Base-by-base conservation (phyloP, 2,888 invertebrate species). In the Sclerodermus sp. region DNA sequence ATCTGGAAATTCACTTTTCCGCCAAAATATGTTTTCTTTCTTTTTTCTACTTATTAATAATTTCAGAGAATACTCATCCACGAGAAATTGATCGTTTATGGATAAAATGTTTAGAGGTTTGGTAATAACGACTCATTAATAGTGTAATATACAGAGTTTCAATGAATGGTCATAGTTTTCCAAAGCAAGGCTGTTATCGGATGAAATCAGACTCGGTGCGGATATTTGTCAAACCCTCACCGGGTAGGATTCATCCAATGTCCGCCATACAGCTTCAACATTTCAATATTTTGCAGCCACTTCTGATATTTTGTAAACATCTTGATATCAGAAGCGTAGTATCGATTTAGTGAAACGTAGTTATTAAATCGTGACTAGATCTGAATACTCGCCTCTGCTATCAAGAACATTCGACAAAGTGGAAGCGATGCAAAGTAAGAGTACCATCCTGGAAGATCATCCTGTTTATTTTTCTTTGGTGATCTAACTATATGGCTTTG, bases 401-500 rank as follows among this genome's bases (percentile, higher is more conserved):
- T 4, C 36, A 46, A 58, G 60, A 58, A 16, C 38, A 12, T 34
- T 8, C 42, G 45, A 43, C 46, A 17, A 14, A n/a, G n/a, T 37
- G 16, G 45, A 45, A 23, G 8, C 8, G 8, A 23, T 3, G 8
- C 3, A 23, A 23, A 23, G 8, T 5, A 23, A 23, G 23, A 23
- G 8, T 34, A 34, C 34, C 34, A 13, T 8, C 34, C 44, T 48
- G n/a, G 15, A 13, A 29, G 12, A 48, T 6, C 15, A 64, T 70
- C 71, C 63, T 56, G 53, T 67, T 61, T 70, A 72, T 74, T 75
- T 71, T 74, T 78, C 81, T 84, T 85, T 84, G 84, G 83, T 85
- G 83, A 81, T 71, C 76, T 79, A 80, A 80, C 82, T 84, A 79
- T 81, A 76, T 77, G 77, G 64, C 70, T 61, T 52, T 60, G 37